Evolutionary conservation across 2,888 invertebrate genomes (phyloP).

Genomic region (Scelioninae gen. 1): DNA sequence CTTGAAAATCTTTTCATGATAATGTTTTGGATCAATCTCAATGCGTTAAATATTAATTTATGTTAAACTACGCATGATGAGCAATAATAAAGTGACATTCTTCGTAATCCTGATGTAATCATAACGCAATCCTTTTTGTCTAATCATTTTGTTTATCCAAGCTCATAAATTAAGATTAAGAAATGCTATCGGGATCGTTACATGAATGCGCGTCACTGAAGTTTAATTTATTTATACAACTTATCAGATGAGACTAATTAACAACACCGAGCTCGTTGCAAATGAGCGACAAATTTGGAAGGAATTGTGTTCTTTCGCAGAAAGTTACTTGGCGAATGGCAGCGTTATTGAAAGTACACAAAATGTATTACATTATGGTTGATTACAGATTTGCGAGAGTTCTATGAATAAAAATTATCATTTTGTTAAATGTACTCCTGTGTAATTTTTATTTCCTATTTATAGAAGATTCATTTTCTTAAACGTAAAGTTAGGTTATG

Average conservation of each 20-base stretch:
- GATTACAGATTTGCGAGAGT: conserved; percentile 53
- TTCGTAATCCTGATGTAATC: conserved; percentile 5
- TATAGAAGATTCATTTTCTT: neutral
- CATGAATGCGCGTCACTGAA: neutral
- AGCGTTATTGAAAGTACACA: conserved; percentile 50
- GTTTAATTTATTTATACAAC: conserved; percentile 19
- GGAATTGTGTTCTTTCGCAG: conserved; percentile 10
- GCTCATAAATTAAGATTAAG: neutral
- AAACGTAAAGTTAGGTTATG: neutral
- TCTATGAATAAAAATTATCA: conserved; percentile 54
- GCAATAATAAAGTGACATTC: too few species aligned
- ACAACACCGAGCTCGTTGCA: neutral
- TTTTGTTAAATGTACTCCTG: conserved; percentile 46
- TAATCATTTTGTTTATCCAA: conserved; percentile 15
- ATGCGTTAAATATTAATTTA: too few species aligned
- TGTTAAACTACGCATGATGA: too few species aligned
- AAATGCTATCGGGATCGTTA: conserved; percentile 8
- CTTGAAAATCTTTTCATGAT: too few species aligned
- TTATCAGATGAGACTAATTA: neutral
- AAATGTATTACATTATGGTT: conserved; percentile 47
- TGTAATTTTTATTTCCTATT: conserved; percentile 7
- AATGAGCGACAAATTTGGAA: neutral
- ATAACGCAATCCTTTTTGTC: conserved; percentile 28
- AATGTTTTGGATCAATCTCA: too few species aligned
- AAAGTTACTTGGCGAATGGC: conserved; percentile 1